Evolutionary conservation across 2,797 vertebrate genomes (phyloP).

Genomic region (Sebastes goodei): DNA sequence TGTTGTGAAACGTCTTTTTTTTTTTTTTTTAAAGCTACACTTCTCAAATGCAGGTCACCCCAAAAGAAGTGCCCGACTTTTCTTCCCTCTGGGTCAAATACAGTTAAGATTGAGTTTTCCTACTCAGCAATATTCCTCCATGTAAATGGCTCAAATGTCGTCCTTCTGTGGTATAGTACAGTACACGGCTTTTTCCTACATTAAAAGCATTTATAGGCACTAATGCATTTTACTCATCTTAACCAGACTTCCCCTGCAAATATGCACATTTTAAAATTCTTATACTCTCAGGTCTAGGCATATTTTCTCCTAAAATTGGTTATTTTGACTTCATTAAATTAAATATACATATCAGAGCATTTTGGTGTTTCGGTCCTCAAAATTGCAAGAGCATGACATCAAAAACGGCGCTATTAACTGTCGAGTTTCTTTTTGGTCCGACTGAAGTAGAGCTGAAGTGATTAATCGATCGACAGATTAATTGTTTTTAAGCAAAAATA

Average conservation of each 20-base stretch:
- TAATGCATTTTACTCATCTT: slow-evolving; percentile 4
- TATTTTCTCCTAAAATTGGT: not conserved
- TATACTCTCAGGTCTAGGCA: not conserved
- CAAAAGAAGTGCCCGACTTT: slow-evolving; percentile 5
- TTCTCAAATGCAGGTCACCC: slow-evolving; percentile 34
- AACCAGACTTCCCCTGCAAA: not conserved
- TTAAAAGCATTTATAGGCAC: not conserved
- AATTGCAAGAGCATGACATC: not conserved
- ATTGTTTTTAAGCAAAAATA: not conserved
- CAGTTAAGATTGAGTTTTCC: slow-evolving; percentile 28
- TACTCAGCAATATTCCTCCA: slow-evolving; percentile 14
- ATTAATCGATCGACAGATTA: not conserved
- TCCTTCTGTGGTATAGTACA: not conserved
- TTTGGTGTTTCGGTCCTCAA: slow-evolving; percentile 11
- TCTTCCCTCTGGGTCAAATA: slow-evolving; percentile 12
- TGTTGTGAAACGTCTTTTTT: slow-evolving; percentile 16
- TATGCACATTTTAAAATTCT: not conserved
- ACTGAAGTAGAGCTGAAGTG: not conserved
- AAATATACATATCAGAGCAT: not conserved
- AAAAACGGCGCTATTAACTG: not conserved
- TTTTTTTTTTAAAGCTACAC: slow-evolving; percentile 27
- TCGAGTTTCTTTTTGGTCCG: slow-evolving; percentile 19
- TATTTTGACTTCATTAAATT: not conserved
- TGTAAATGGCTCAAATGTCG: slow-evolving; percentile 8
- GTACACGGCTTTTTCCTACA: slow-evolving; percentile 5